Base-by-base conservation (phyloP, 2,113 vertebrate genomes). In the Microtus oregoni region DNA sequence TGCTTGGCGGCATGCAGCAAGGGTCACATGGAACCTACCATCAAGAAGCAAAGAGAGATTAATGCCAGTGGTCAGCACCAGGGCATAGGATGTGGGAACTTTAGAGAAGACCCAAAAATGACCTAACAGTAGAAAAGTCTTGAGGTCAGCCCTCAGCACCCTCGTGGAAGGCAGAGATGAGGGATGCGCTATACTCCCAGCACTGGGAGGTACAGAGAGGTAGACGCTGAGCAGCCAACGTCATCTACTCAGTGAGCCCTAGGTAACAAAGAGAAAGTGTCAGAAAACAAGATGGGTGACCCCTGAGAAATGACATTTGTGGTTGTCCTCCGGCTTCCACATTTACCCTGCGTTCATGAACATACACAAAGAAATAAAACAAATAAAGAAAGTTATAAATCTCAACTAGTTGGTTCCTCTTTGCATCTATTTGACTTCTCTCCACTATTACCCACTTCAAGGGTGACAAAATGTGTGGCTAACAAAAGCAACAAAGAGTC, bases 381-480 rank as follows among this genome's bases (percentile, higher is more conserved):
- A 81, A 24, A 47, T 52, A 3, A 19, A 85, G 44, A 82, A 70
- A 38, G 87, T 75, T 90, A 87, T 47, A 86, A 92, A 92, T 91
- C 30, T 95, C 83, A 94, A 89, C 32, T 20, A 88, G 8, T 20
- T 92, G 35, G 94, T 97, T 98, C 98, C 95, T 83, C 97, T 89
- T 98, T 97, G 97, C 76, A 97, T 78, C 96, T 98, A 99, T 99
- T 99, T 99, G 98, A 98, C 98, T 98, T 98, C 97, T 94, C 97
- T 32, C 68, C 95, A 68, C 92, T 95, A 91, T 91, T 91, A 93
- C 38, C 22, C 72, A 77, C 75, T 97, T 81, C 4, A 52, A 91
- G 95, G 91, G 82, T 12, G 17, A 93, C 44, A 90, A 70, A 90
- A 41, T 47, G 19, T 77, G 61, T 85, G 50, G 12, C 28, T 88